Evolutionary conservation across 2,797 vertebrate species (phyloP).

Genomic region (Microhierax caerulescens): DNA sequence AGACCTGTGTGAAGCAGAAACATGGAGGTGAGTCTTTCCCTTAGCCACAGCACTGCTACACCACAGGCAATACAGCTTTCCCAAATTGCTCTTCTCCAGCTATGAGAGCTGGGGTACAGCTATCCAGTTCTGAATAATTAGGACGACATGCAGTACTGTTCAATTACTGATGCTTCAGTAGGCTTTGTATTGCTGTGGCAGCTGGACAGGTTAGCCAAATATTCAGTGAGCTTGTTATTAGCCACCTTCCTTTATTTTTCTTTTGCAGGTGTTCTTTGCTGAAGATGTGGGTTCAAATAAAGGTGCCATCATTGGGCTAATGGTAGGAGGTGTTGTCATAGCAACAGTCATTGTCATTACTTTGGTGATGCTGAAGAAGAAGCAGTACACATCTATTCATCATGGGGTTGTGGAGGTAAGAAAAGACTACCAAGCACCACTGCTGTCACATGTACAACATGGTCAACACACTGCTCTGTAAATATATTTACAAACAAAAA

Average conservation of each 20-base stretch:
- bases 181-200: not conserved
- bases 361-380: conserved; percentile 99
- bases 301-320: conserved; percentile 96
- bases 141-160: not conserved
- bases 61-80: not conserved
- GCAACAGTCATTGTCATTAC: conserved; percentile 98
- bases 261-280: conserved; percentile 84
- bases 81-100: not conserved
- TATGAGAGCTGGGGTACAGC: not conserved
- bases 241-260: conserved; percentile 14
- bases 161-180: not conserved
- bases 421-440: not conserved
- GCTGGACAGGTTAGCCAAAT: not conserved
- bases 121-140: not conserved
- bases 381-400: conserved; percentile 97
- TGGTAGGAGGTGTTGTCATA: conserved; percentile 98
- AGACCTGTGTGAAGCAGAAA: not conserved
- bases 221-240: not conserved
- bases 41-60: not conserved
- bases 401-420: conserved; percentile 97
- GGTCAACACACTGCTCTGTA: not conserved
- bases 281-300: conserved; percentile 97
- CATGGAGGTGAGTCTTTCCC: not conserved
- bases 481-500: not conserved
- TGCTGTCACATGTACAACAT: not conserved